These are phyloP conservation scores for Colinus virginianus DNA, from an alignment of 2,113 vertebrate species.

Conservation along the genomic window DNA sequence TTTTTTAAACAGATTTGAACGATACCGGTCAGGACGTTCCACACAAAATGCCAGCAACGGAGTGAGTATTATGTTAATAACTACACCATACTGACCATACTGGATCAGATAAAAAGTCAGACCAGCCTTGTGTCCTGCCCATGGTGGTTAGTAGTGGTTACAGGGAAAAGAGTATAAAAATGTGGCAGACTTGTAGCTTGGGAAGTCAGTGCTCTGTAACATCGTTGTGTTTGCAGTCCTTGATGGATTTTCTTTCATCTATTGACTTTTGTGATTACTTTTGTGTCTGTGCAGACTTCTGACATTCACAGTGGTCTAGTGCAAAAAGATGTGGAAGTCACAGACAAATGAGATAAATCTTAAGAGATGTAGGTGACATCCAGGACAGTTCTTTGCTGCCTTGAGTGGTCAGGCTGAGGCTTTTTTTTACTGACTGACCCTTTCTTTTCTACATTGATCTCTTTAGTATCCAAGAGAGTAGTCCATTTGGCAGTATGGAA, in stretches of 20 bases:
- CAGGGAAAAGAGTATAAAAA: neutral
- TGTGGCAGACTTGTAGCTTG: neutral
- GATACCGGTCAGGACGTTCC: conserved; percentile 89
- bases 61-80: conserved; percentile 80
- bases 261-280: conserved; percentile 25
- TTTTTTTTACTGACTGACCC: neutral
- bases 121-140: neutral
- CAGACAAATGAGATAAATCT: neutral
- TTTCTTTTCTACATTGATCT: neutral
- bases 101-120: neutral
- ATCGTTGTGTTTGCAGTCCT: neutral
- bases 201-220: neutral
- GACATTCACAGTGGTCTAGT: neutral
- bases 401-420: neutral
- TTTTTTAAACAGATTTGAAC: conserved; percentile 85
- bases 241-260: conserved; percentile 33
- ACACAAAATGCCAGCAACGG: conserved; percentile 91
- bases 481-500: neutral
- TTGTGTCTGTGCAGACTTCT: neutral
- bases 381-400: neutral
- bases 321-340: neutral
- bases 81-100: accelerated
- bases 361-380: neutral
- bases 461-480: neutral
- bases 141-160: neutral